Percentiles rank a stretch among this genome's conserved stretches.
Evolutionary conservation across 2,797 vertebrate genomes (phyloP).

Genomic region (Merluccius polli): DNA sequence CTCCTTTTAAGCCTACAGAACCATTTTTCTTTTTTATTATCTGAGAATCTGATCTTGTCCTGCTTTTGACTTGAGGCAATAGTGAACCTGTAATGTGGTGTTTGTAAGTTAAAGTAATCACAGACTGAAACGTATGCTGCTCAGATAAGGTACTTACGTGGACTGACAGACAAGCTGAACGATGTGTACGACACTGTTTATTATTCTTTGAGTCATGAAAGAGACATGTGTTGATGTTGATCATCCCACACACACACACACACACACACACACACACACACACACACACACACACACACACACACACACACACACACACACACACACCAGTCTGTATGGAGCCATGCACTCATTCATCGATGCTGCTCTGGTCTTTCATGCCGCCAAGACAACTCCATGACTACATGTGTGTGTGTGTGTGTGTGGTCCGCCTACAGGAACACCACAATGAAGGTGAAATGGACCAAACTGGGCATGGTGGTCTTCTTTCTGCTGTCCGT

Average conservation of each 20-base stretch:
- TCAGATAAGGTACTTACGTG: background rate
- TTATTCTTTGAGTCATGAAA: no score
- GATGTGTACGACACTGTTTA: background rate
- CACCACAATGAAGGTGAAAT: conserved; percentile 72
- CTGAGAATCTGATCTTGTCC: background rate
- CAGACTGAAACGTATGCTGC: background rate
- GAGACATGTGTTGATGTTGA: background rate
- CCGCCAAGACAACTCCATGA: background rate
- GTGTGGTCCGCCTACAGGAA: background rate
- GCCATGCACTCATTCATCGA: background rate
- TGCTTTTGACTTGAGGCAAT: no score
- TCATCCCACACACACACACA: background rate
- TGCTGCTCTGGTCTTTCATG: background rate
- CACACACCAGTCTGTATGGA: background rate
- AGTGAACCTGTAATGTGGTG: background rate
- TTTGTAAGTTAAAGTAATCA: background rate
- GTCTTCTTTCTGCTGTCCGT: conserved; percentile 79
- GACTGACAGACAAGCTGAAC: background rate
- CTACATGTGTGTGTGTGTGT: background rate
- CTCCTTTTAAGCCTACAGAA: background rate
- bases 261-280: no score
- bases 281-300: no score
- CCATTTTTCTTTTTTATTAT: background rate
- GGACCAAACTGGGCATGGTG: conserved; percentile 69
- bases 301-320: no score